Evolutionary conservation across 2,113 vertebrate genomes (phyloP).

Genomic region (Trematomus loennbergii): DNA sequence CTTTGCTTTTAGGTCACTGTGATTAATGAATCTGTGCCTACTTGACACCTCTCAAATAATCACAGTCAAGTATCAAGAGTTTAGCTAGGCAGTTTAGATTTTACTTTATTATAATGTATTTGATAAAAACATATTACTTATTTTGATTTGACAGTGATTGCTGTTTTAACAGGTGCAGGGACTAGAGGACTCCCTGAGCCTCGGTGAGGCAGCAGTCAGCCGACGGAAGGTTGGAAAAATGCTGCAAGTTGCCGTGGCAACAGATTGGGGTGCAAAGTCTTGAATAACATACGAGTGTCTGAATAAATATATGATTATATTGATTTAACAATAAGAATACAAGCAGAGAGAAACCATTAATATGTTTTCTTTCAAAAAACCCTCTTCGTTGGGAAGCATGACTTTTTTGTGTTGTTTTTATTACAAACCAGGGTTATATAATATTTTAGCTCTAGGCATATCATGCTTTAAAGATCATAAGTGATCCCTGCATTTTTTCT

Average conservation of each 20-base stretch:
- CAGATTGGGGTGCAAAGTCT: conserved; percentile 64
- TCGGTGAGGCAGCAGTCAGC: conserved; percentile 60
- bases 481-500: conserved; percentile 41
- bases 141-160: background rate
- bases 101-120: background rate
- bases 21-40: background rate
- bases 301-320: conserved; percentile 47
- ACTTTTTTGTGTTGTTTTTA: conserved; percentile 5
- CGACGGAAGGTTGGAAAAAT: conserved; percentile 61
- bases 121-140: background rate
- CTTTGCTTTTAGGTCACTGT: background rate
- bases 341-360: conserved; percentile 5
- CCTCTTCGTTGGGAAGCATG: background rate
- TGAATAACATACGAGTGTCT: conserved; percentile 53
- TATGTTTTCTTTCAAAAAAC: background rate
- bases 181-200: conserved; percentile 27
- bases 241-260: conserved; percentile 72
- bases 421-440: conserved; percentile 28
- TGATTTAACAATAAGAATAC: conserved; percentile 27
- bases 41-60: background rate
- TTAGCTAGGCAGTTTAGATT: background rate
- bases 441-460: conserved; percentile 30
- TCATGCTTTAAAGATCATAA: conserved; percentile 45
- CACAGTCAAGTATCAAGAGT: background rate
- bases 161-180: conserved; percentile 19